phyloP scores from a whole-genome alignment of 2,113 vertebrate genomes.

The Columba janthina region DNA sequence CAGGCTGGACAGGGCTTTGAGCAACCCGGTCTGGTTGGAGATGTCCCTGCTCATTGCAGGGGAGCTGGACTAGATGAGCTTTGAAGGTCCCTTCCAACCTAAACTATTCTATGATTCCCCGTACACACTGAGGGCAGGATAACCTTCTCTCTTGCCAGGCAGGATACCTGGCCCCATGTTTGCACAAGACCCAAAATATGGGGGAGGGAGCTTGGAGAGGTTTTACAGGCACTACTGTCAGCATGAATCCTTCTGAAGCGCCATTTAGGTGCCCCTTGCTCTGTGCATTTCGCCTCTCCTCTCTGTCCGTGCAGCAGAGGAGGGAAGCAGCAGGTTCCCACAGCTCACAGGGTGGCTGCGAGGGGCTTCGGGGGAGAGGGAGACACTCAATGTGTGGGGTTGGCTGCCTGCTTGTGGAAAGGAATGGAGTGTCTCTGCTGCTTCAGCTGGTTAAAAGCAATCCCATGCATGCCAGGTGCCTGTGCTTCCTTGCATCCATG shows the following conservation, averaged over 20 bases:
- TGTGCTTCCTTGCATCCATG: rapidly evolving
- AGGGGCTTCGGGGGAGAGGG: rapidly evolving
- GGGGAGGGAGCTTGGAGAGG: background rate
- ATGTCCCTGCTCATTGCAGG: too few species aligned
- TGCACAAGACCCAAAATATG: background rate
- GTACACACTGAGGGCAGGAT: background rate
- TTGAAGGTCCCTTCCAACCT: too few species aligned
- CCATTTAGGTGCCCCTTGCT: rapidly evolving
- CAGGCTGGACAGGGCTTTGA: too few species aligned
- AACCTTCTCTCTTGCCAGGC: background rate
- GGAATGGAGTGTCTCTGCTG: background rate
- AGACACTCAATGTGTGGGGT: rapidly evolving
- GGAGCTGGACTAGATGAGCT: too few species aligned
- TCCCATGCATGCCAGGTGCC: rapidly evolving
- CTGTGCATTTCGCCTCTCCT: background rate
- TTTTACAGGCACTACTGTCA: background rate
- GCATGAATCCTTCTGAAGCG: background rate
- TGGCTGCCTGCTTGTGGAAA: background rate
- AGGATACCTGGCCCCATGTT: background rate
- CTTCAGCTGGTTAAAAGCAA: background rate
- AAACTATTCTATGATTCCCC: too few species aligned
- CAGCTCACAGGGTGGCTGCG: background rate
- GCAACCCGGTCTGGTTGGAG: too few species aligned
- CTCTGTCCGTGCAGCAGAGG: background rate
- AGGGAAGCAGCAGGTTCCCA: background rate